A percentile compares a stretch with the other conserved stretches of the same genome.
These are phyloP conservation scores for Sebastes nivosus DNA, from an alignment of 2,797 vertebrate genomes.

Conservation along the genomic window DNA sequence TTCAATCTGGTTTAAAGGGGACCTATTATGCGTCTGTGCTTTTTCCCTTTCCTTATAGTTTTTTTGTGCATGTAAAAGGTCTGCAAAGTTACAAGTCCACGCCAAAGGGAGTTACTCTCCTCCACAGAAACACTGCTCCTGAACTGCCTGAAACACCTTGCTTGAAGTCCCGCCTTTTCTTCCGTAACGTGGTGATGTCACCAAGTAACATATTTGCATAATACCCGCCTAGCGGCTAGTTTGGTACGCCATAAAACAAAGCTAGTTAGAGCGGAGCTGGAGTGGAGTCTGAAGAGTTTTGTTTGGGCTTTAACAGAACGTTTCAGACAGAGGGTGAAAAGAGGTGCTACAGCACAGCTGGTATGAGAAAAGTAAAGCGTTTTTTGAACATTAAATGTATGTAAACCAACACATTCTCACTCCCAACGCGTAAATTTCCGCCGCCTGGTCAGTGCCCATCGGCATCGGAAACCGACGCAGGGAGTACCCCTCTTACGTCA, in stretches of 20 bases:
- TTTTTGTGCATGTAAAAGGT: too few species aligned
- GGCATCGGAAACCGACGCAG: accelerated
- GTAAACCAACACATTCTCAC: neutral
- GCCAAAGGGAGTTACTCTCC: too few species aligned
- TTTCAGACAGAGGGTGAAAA: neutral
- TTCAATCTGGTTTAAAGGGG: neutral
- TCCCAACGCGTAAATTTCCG: too few species aligned
- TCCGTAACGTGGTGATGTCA: neutral
- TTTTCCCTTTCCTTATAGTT: too few species aligned
- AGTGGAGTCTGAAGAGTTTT: neutral
- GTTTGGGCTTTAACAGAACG: too few species aligned
- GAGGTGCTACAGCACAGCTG: neutral
- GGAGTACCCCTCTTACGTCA: accelerated
- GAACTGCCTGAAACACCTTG: too few species aligned
- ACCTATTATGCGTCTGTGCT: neutral
- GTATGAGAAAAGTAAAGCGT: neutral
- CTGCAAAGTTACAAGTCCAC: too few species aligned
- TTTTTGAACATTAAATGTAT: neutral
- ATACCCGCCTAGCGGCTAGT: neutral
- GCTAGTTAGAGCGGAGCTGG: neutral
- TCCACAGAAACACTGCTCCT: neutral
- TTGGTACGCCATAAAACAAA: neutral
- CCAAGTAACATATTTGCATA: neutral
- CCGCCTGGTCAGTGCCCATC: accelerated
- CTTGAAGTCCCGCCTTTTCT: neutral